These are phyloP conservation scores for Drosophila orosa DNA, from an alignment of 1,140 invertebrate species.

Conservation along the genomic window DNA sequence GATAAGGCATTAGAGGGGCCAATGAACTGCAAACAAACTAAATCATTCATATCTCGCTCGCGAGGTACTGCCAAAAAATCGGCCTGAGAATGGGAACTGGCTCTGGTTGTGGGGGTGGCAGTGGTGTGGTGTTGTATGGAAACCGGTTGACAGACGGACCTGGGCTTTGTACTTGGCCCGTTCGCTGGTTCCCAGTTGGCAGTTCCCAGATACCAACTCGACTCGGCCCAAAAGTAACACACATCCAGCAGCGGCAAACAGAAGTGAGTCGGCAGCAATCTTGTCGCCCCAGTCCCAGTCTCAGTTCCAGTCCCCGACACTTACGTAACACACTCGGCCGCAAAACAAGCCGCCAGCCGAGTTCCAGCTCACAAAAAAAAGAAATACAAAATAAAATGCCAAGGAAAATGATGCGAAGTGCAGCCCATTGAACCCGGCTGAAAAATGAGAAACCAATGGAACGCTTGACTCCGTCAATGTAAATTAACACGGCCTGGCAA, in stretches of 20 bases:
- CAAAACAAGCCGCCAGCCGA: slow-evolving; percentile 13
- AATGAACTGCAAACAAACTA: slow-evolving; percentile 74
- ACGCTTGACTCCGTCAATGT: slow-evolving; percentile 43
- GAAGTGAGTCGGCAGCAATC: slow-evolving; percentile 64
- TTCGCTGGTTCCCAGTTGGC: slow-evolving; percentile 9
- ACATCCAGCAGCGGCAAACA: slow-evolving; percentile 52
- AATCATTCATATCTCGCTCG: slow-evolving; percentile 67
- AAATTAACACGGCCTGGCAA: slow-evolving; percentile 30
- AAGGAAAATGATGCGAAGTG: slow-evolving; percentile 37
- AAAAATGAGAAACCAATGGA: slow-evolving; percentile 31
- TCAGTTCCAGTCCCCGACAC: slow-evolving; percentile 28
- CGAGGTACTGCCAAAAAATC: slow-evolving; percentile 60
- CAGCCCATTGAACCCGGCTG: slow-evolving; percentile 33
- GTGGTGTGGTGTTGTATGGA: slow-evolving; percentile 56
- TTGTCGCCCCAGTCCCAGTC: slow-evolving; percentile 35
- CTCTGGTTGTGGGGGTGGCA: slow-evolving; percentile 25
- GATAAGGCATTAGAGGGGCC: slow-evolving; percentile 68
- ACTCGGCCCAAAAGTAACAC: slow-evolving; percentile 69
- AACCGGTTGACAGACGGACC: slow-evolving; percentile 63
- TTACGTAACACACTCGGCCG: slow-evolving; percentile 55
- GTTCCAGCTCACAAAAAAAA: slow-evolving; percentile 5
- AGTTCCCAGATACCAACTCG: slow-evolving; percentile 43
- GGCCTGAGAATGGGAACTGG: slow-evolving; percentile 5
- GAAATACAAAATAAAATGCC: slow-evolving; percentile 15
- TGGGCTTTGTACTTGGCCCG: slow-evolving; percentile 53